phyloP scores from a whole-genome alignment of 2,888 invertebrate genomes.

The Anoplius nigerrimus region DNA sequence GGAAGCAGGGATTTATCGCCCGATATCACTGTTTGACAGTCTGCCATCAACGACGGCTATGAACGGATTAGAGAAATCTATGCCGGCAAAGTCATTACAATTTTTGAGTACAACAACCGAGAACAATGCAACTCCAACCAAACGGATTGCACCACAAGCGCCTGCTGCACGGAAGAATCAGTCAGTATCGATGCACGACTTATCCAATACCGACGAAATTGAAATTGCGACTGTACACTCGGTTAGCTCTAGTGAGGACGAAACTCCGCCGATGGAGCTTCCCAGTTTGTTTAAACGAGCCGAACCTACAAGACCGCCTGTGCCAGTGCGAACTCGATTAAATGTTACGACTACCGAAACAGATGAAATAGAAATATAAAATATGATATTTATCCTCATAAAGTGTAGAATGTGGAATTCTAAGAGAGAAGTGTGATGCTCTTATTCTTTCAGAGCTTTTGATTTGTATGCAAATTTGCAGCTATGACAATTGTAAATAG shows the following conservation, averaged over 20 bases:
- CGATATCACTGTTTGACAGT: conserved; percentile 26
- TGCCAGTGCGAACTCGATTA: conserved; percentile 19
- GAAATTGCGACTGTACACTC: background rate
- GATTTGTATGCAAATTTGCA: no score
- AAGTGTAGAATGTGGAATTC: no score
- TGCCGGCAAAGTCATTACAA: background rate
- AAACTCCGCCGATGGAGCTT: background rate
- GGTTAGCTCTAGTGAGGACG: conserved; percentile 1
- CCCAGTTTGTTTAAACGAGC: background rate
- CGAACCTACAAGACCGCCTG: conserved; percentile 34
- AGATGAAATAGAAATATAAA: conserved; percentile 9
- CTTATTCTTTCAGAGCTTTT: no score
- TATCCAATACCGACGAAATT: background rate
- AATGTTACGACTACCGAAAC: background rate
- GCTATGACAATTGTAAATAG: no score
- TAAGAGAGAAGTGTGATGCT: no score
- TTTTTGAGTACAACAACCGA: background rate
- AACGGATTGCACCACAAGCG: background rate
- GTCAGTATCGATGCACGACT: background rate
- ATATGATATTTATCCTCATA: no score
- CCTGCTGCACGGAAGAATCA: background rate
- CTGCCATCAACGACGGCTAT: background rate
- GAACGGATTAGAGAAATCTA: conserved; percentile 1
- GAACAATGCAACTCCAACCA: background rate
- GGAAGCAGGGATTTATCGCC: conserved; percentile 52